phyloP scores from a whole-genome alignment of 1,140 invertebrate species.

The Drosophila prosaltans region DNA sequence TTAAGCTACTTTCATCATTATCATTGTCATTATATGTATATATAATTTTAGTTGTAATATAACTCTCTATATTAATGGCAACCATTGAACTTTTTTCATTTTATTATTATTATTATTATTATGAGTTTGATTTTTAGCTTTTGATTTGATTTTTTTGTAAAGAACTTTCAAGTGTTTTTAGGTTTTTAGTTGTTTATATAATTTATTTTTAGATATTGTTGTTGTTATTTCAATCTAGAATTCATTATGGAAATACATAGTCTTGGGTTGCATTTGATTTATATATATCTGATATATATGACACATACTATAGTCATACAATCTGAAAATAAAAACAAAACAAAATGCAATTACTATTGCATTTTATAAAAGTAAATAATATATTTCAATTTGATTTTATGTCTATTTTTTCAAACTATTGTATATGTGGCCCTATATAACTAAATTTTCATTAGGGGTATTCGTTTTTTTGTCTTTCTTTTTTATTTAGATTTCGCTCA shows the following conservation, averaged over 20 bases:
- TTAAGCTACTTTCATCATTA: conserved; percentile 5
- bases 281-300: conserved; percentile 23
- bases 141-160: conserved; percentile 21
- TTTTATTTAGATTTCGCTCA: conserved; percentile 59
- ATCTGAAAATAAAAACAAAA: conserved; percentile 11
- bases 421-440: conserved; percentile 67
- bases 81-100: conserved; percentile 32
- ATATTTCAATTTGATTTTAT: conserved; percentile 32
- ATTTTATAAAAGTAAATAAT: conserved; percentile 61
- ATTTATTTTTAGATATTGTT: conserved; percentile 12
- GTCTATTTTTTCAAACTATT: conserved; percentile 49
- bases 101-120: neutral
- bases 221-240: conserved; percentile 16
- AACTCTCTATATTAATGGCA: conserved; percentile 52
- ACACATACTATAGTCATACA: neutral
- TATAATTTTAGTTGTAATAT: conserved; percentile 50
- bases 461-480: neutral
- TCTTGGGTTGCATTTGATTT: conserved; percentile 41
- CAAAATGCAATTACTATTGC: conserved; percentile 28
- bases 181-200: neutral
- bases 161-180: conserved; percentile 29
- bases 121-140: conserved; percentile 14
- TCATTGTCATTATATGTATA: neutral
- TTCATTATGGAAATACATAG: conserved; percentile 43
- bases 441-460: conserved; percentile 28